These are phyloP conservation scores for Euura saliciscinereae DNA, from an alignment of 1,140 invertebrate genomes.

Conservation along the genomic window DNA sequence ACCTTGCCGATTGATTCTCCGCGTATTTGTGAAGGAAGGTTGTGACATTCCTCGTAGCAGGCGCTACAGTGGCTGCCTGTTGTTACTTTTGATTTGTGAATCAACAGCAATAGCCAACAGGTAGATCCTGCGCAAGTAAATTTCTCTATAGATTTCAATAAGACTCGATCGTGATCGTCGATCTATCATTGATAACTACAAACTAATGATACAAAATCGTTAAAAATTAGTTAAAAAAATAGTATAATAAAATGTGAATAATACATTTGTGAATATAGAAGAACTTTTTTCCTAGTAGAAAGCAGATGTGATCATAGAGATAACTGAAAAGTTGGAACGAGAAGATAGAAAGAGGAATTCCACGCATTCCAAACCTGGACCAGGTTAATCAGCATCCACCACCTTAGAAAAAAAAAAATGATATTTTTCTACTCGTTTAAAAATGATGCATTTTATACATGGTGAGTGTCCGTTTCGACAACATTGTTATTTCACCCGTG, in stretches of 20 bases:
- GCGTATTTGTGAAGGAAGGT: background rate
- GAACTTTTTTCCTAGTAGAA: background rate
- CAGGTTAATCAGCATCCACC: conserved; percentile 43
- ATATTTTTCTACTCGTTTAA: conserved; percentile 43
- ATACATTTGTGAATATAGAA: background rate
- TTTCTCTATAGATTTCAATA: background rate
- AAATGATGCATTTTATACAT: conserved; percentile 52
- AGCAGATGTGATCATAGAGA: background rate
- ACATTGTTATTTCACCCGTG: too few species aligned
- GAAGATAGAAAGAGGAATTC: conserved; percentile 33
- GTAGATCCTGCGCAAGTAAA: background rate
- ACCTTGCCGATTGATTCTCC: background rate
- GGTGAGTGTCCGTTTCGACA: conserved; percentile 32
- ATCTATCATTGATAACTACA: background rate
- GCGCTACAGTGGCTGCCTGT: background rate
- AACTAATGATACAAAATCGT: background rate
- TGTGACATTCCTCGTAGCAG: background rate
- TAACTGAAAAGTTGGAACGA: background rate
- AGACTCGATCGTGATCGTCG: background rate
- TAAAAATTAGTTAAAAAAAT: background rate
- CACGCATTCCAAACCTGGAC: conserved; percentile 41
- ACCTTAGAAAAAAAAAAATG: conserved; percentile 36
- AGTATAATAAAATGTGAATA: background rate
- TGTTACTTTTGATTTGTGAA: conserved; percentile 7
- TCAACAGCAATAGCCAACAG: conserved; percentile 1